A percentile compares a stretch with the other conserved stretches of the same genome.
Evolutionary conservation across 92 coral and sea anemone species (phyloP).

Genomic region (Pocillopora meandrina): DNA sequence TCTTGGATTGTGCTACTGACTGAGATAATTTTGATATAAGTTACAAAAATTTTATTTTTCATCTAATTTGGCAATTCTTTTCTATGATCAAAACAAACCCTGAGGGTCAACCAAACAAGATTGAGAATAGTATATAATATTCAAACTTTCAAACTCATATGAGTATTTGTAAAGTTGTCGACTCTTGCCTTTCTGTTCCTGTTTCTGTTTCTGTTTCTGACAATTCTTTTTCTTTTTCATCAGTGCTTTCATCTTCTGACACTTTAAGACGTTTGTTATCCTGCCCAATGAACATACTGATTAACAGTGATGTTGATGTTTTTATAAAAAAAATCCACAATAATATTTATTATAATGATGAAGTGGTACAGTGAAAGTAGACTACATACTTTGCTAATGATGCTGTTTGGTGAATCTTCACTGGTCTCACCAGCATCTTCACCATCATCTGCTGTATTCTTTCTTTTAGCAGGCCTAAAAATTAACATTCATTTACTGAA

Average conservation of each 20-base stretch:
- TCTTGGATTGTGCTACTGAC: background rate
- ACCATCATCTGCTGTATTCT: constrained; percentile 25
- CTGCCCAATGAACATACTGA: background rate
- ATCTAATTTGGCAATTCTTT: too few relatives aligned
- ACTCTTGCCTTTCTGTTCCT: constrained; percentile 21
- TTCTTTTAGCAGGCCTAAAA: constrained; percentile 48
- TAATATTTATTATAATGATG: too few relatives aligned
- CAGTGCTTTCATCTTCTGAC: constrained; percentile 10
- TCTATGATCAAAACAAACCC: too few relatives aligned
- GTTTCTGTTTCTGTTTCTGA: constrained; percentile 2
- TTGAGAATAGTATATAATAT: too few relatives aligned
- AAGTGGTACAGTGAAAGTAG: too few relatives aligned
- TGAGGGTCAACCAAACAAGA: too few relatives aligned
- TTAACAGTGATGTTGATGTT: too few relatives aligned
- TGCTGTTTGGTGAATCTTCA: constrained; percentile 12
- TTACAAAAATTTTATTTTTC: too few relatives aligned
- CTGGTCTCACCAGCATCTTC: background rate
- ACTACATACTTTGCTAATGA: constrained; percentile 5
- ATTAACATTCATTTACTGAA: background rate
- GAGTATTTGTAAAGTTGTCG: background rate
- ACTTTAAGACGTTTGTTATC: constrained; percentile 36
- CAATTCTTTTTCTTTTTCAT: background rate
- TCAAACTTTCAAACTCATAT: too few relatives aligned
- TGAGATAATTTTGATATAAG: background rate
- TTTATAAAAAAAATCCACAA: too few relatives aligned